These are phyloP conservation scores for Ataeniobius toweri DNA, from an alignment of 2,797 vertebrate genomes.

Conservation along the genomic window DNA sequence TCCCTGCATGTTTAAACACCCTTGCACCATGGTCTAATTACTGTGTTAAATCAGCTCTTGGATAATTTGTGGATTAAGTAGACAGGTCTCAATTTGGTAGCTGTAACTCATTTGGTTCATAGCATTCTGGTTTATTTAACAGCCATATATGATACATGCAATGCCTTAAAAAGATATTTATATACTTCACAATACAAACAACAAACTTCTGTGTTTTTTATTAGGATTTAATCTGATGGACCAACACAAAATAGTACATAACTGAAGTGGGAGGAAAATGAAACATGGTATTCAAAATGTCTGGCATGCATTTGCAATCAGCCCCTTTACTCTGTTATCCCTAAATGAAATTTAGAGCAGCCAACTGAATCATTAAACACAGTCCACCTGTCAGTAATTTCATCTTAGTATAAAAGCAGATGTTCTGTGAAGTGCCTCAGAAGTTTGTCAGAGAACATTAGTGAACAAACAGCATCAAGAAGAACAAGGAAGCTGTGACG, in stretches of 20 bases:
- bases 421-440: background rate
- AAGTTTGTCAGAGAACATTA: background rate
- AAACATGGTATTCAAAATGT: background rate
- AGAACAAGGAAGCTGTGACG: background rate
- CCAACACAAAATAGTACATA: background rate
- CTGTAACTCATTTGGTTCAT: constrained; percentile 44
- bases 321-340: background rate
- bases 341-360: background rate
- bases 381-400: background rate
- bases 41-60: constrained; percentile 71
- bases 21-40: constrained; percentile 75
- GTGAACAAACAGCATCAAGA: background rate
- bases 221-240: background rate
- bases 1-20: constrained; percentile 75
- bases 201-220: background rate
- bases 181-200: background rate
- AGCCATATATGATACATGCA: background rate
- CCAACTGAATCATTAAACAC: background rate
- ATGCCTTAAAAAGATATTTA: background rate
- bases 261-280: background rate
- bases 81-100: constrained; percentile 48
- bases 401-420: background rate
- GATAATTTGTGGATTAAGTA: constrained; percentile 69
- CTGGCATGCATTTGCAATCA: background rate
- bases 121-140: constrained; percentile 5